Conservation (phyloP, 2,797 vertebrate species). For the Mormyrus proboscirostris region DNA sequence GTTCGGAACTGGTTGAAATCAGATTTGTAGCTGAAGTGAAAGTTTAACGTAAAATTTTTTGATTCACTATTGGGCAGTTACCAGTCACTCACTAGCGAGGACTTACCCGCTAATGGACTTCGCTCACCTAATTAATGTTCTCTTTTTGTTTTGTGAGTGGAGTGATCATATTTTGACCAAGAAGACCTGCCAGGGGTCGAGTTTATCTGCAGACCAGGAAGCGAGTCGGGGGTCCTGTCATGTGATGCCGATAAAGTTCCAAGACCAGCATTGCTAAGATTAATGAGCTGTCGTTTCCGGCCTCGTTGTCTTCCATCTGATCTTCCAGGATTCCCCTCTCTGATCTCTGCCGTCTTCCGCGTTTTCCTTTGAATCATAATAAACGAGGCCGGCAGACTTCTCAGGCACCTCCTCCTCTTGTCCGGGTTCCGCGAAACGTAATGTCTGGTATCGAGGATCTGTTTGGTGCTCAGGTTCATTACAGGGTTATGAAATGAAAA, state of each 20-base stretch:
- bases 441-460: background rate
- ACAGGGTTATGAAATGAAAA: background rate
- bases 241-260: background rate
- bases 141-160: background rate
- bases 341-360: background rate
- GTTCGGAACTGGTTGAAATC: background rate
- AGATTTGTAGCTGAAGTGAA: background rate
- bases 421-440: background rate
- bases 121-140: background rate
- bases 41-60: background rate
- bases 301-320: background rate
- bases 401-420: background rate
- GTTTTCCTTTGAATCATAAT: background rate
- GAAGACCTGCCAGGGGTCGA: background rate
- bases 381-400: background rate
- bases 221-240: background rate
- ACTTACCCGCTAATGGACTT: background rate
- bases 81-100: background rate
- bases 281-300: conserved; percentile 8
- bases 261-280: conserved; percentile 3
- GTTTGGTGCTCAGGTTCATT: background rate
- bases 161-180: background rate
- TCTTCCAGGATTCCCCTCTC: background rate
- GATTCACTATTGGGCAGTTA: background rate
- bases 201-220: background rate